phyloP scores from a whole-genome alignment of 2,797 vertebrate species.

The Notoglanidium macrostoma region DNA sequence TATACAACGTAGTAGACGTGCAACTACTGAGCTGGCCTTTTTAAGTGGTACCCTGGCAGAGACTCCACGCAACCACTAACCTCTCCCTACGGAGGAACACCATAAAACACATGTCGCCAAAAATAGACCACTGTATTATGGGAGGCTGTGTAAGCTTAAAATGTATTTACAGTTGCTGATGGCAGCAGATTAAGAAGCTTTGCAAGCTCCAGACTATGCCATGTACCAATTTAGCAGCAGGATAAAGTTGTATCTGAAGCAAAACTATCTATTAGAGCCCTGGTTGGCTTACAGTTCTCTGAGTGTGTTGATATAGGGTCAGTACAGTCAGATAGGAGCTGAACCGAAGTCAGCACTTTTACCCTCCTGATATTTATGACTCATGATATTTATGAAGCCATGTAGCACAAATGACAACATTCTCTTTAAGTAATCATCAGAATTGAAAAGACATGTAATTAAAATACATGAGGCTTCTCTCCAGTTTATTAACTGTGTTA shows the following conservation, averaged over 20 bases:
- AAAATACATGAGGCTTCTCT: neutral
- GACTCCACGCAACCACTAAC: constrained; percentile 37
- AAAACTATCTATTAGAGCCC: constrained; percentile 13
- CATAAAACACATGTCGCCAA: constrained; percentile 42
- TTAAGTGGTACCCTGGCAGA: constrained; percentile 40
- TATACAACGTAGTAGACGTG: neutral
- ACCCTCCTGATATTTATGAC: neutral
- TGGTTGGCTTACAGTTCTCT: neutral
- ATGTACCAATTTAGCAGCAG: constrained; percentile 25
- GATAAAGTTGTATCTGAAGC: constrained; percentile 20
- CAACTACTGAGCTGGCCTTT: constrained; percentile 45
- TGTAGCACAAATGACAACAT: neutral
- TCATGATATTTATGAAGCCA: neutral
- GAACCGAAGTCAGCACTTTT: constrained; percentile 11
- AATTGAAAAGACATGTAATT: neutral
- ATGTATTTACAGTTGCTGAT: constrained; percentile 44
- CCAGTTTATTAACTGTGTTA: neutral
- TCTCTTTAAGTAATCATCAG: neutral
- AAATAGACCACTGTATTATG: constrained; percentile 45
- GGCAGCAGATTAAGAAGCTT: constrained; percentile 33
- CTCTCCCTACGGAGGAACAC: constrained; percentile 28
- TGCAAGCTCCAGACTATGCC: constrained; percentile 6
- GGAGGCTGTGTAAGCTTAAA: constrained; percentile 35
- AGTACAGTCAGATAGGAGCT: neutral
- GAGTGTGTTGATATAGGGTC: constrained; percentile 1